Conservation (phyloP, 2,888 invertebrate species). For the Lithosia quadra region DNA sequence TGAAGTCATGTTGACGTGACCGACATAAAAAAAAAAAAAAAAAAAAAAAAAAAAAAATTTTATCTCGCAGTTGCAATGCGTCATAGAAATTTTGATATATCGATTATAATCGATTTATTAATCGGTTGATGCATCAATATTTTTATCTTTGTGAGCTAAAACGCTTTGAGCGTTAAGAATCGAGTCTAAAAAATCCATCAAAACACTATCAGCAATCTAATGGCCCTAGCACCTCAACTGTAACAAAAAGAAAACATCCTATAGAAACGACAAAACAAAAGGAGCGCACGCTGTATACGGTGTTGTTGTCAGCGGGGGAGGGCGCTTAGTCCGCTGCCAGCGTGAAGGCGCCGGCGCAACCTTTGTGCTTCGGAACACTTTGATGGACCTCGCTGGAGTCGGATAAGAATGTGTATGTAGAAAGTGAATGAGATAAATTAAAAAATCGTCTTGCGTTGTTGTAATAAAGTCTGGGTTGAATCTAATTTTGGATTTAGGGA, state of each 20-base stretch:
- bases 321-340: slow-evolving; percentile 76
- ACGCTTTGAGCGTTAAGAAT: background rate
- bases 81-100: no score
- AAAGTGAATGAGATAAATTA: slow-evolving; percentile 16
- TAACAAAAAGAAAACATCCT: slow-evolving; percentile 11
- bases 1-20: no score
- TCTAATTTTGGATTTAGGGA: background rate
- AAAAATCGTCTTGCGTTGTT: background rate
- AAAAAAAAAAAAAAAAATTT: no score
- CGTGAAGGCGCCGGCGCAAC: slow-evolving; percentile 82
- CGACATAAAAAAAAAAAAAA: no score
- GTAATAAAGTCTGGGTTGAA: background rate
- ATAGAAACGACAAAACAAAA: slow-evolving; percentile 33
- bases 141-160: background rate
- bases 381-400: slow-evolving; percentile 17
- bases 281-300: slow-evolving; percentile 44
- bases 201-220: slow-evolving; percentile 17
- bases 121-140: background rate
- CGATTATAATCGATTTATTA: no score
- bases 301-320: slow-evolving; percentile 71
- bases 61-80: no score
- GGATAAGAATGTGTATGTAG: slow-evolving; percentile 10
- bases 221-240: slow-evolving; percentile 16
- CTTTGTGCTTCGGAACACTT: slow-evolving; percentile 63
- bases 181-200: background rate